Evolutionary conservation across 2,888 invertebrate genomes (phyloP).

Genomic region (Lypha dubia): DNA sequence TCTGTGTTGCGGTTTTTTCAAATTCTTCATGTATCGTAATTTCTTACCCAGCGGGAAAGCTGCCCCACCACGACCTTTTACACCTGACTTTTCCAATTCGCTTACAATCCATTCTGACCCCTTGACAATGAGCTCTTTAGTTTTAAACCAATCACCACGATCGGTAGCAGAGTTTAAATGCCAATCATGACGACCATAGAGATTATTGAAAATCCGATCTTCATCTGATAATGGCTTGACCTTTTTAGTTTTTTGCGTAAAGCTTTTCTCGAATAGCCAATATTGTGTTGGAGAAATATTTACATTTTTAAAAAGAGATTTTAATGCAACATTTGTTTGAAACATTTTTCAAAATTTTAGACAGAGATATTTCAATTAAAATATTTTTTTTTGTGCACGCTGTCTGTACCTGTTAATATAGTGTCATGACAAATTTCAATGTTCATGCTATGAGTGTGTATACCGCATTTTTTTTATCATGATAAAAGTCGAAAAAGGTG

Average conservation of each 20-base stretch:
- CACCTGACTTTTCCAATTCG: slow-evolving; percentile 95
- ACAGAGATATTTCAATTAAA: background rate
- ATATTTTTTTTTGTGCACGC: no score
- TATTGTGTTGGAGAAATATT: background rate
- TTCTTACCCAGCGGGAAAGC: slow-evolving; percentile 99
- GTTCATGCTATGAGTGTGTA: no score
- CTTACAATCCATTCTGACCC: slow-evolving; percentile 98
- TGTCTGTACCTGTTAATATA: no score
- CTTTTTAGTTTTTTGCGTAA: slow-evolving; percentile 76
- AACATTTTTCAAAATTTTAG: slow-evolving; percentile 12
- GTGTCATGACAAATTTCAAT: no score
- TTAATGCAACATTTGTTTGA: background rate
- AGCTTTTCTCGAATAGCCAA: background rate
- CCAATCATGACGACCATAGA: slow-evolving; percentile 99
- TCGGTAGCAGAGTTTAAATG: slow-evolving; percentile 93
- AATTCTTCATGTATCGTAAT: slow-evolving; percentile 99
- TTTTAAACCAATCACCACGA: slow-evolving; percentile 98
- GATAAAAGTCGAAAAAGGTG: no score
- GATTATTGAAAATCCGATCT: slow-evolving; percentile 97
- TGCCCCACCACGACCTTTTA: slow-evolving; percentile 98
- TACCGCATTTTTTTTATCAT: no score
- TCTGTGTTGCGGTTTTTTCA: slow-evolving; percentile 95
- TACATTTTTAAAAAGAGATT: background rate
- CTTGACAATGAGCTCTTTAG: slow-evolving; percentile 96
- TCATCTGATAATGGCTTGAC: slow-evolving; percentile 93